phyloP scores from a whole-genome alignment of 2,113 vertebrate genomes.

The Xiphophorus maculatus region DNA sequence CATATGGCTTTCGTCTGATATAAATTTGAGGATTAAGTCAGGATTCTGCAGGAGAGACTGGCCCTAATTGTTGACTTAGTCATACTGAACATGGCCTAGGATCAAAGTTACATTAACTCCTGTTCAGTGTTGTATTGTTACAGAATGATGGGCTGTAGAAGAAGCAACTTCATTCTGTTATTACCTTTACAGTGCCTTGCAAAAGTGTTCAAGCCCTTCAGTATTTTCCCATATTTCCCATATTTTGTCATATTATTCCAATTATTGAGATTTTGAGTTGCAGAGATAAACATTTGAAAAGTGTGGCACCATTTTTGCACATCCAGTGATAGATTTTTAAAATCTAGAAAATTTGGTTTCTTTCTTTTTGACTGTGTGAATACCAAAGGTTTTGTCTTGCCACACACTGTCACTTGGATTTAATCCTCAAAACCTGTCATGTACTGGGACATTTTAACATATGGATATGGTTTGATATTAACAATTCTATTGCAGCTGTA shows the following conservation, averaged over 20 bases:
- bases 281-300: too few relatives aligned
- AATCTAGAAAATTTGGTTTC: too few relatives aligned
- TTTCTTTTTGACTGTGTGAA: not conserved
- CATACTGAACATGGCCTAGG: constrained; percentile 26
- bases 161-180: constrained; percentile 6
- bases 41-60: constrained; percentile 24
- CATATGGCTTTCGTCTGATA: constrained; percentile 37
- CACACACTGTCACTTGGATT: not conserved
- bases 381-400: not conserved
- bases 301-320: too few relatives aligned
- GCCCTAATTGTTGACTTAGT: constrained; percentile 44
- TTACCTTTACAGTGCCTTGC: constrained; percentile 5
- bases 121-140: not conserved
- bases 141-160: not conserved
- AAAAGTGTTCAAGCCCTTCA: not conserved
- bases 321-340: too few relatives aligned
- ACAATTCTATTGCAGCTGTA: not conserved
- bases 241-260: not conserved
- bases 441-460: not conserved
- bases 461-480: not conserved
- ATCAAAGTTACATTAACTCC: constrained; percentile 46
- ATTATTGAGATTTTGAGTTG: not conserved
- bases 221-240: not conserved
- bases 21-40: constrained; percentile 15
- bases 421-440: not conserved